Percentiles rank a stretch among this genome's conserved stretches.
Evolutionary conservation across 2,113 vertebrate genomes (phyloP).

Genomic region (Ptilorrhoa leucosticta): DNA sequence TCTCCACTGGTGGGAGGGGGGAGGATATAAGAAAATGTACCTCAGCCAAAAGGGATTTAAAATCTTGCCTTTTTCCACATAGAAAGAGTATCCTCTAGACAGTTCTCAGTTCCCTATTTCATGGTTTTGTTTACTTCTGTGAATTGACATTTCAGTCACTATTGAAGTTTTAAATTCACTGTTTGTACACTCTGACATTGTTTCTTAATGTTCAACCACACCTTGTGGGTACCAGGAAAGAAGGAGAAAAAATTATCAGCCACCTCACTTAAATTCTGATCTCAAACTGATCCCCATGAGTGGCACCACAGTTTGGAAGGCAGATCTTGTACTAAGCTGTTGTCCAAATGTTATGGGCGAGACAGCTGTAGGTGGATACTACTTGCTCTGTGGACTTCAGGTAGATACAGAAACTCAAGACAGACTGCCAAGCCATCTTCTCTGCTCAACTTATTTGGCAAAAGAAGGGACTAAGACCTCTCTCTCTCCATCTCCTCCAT

Average conservation of each 20-base stretch:
- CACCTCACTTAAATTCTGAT: background rate
- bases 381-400: background rate
- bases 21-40: background rate
- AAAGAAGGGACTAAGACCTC: background rate
- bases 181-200: background rate
- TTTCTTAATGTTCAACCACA: background rate
- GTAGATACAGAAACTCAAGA: background rate
- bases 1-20: background rate
- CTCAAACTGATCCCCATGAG: background rate
- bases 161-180: background rate
- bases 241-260: background rate
- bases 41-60: background rate
- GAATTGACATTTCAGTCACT: background rate
- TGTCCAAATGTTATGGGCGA: background rate
- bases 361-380: background rate
- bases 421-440: background rate
- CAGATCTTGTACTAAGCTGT: background rate
- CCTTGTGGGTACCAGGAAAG: background rate
- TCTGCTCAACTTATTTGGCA: background rate
- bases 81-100: background rate
- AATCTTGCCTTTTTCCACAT: background rate
- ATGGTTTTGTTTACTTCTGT: background rate
- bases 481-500: background rate
- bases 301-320: background rate
- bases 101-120: background rate